Evolutionary conservation across 1,140 invertebrate species (phyloP).

Genomic region (Cotesia vestalis): DNA sequence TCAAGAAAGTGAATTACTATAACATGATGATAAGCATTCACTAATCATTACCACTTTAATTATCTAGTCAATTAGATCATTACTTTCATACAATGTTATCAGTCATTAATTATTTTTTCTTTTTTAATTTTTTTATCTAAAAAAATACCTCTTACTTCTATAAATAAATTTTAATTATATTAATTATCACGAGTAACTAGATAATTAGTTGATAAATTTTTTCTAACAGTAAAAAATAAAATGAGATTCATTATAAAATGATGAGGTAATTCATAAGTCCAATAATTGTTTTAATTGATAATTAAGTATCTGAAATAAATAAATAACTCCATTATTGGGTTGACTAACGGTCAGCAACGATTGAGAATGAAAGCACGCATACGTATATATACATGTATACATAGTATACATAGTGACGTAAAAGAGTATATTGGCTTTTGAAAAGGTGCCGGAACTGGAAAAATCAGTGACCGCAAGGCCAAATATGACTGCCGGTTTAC

Average conservation of each 20-base stretch:
- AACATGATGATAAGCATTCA: constrained; percentile 23
- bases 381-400: too few species aligned
- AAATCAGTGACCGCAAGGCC: constrained; percentile 30
- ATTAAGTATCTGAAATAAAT: constrained; percentile 1
- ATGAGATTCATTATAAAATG: too few species aligned
- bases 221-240: too few species aligned
- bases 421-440: constrained; percentile 24
- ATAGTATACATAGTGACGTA: constrained; percentile 3
- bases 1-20: constrained; percentile 51
- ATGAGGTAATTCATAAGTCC: neutral
- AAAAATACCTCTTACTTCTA: too few species aligned
- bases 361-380: constrained; percentile 44
- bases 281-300: neutral
- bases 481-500: constrained; percentile 6
- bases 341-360: constrained; percentile 54
- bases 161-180: too few species aligned
- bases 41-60: too few species aligned
- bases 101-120: neutral
- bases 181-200: constrained; percentile 46
- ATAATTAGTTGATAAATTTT: too few species aligned
- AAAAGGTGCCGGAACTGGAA: constrained; percentile 38
- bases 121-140: constrained; percentile 26
- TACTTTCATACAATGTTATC: neutral
- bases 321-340: constrained; percentile 40
- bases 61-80: too few species aligned